Evolutionary conservation across 2,113 vertebrate genomes (phyloP).

Genomic region (Egretta garzetta): DNA sequence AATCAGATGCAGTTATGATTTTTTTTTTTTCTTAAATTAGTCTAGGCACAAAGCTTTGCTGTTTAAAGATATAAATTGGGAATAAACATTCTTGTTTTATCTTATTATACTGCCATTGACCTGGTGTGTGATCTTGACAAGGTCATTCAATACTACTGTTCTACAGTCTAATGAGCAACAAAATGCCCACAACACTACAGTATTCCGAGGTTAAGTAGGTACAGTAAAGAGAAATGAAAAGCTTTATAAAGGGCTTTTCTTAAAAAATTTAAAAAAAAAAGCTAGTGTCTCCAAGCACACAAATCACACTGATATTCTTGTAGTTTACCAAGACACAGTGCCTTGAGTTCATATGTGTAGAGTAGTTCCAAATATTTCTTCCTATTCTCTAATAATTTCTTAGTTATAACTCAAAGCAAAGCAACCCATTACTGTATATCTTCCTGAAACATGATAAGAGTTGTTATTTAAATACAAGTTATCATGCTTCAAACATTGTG

Average conservation of each 20-base stretch:
- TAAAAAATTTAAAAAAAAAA: not conserved
- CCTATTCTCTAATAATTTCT: not conserved
- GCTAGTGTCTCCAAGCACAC: not conserved
- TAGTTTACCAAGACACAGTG: not conserved
- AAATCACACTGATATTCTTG: not conserved
- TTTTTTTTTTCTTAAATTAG: not conserved
- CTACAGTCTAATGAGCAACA: not conserved
- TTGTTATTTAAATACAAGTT: not conserved
- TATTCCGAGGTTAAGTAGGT: not conserved
- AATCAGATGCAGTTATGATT: not conserved
- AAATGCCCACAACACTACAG: not conserved
- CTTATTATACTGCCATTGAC: not conserved
- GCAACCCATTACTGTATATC: not conserved
- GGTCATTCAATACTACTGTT: not conserved
- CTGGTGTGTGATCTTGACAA: not conserved
- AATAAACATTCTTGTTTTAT: not conserved
- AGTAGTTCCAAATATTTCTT: not conserved
- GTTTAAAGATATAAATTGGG: not conserved
- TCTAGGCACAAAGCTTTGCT: not conserved
- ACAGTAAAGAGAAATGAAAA: not conserved
- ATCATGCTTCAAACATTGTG: not conserved
- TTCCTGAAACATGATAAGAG: not conserved
- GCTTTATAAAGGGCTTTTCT: not conserved
- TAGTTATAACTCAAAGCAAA: not conserved
- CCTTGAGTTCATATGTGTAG: not conserved